Base-by-base conservation (phyloP, 2,113 vertebrate species). In the Heliornis fulica region DNA sequence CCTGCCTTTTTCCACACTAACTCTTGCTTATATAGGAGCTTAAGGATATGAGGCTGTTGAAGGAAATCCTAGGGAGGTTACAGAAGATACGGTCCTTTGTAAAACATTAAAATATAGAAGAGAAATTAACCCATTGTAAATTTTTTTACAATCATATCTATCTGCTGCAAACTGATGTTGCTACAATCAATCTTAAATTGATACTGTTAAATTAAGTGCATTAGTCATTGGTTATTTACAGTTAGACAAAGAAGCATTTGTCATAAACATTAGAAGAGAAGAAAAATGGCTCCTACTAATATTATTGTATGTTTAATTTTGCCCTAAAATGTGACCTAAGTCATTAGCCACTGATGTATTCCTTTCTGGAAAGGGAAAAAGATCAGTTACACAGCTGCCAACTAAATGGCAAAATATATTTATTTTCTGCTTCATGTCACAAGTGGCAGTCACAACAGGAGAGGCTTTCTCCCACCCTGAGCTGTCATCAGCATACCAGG, bases 1-100 rank as follows among this genome's bases (percentile, higher is more conserved):
- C 61, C 72, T 91, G 93, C 56, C 40, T 77, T 97, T 96, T 96
- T 93, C 97, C 93, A 96, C 81, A 88, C 94, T 83, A 97, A 91
- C 97, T 98, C 97, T 97, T 91, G 57, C 59, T 92, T 50, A 63
- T 36, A 87, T 28, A 74, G 75, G 43, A 89, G 32, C 77, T 87
- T 85, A 83, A 91, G 59, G 41, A 89, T 70, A 43, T 59, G 38
- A 81, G 54, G 38, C 51, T 91, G 61, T 79, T 95, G 72, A 72
- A 81, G 68, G 51, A 75, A 93, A 90, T 76, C 17, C 45, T 59
- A 68, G 15, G n/a, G 74, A 86, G 31, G 57, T 70, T 87, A 74
- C 22, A 68, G 19, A 34, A 68, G 11, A 78, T 61, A 88, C 25
- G 17, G 81, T 48, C 45, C 76, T 66, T 61, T 7, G 23, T 75